Conservation (phyloP, 2,888 invertebrate species). For the Drosophila anomelani region DNA sequence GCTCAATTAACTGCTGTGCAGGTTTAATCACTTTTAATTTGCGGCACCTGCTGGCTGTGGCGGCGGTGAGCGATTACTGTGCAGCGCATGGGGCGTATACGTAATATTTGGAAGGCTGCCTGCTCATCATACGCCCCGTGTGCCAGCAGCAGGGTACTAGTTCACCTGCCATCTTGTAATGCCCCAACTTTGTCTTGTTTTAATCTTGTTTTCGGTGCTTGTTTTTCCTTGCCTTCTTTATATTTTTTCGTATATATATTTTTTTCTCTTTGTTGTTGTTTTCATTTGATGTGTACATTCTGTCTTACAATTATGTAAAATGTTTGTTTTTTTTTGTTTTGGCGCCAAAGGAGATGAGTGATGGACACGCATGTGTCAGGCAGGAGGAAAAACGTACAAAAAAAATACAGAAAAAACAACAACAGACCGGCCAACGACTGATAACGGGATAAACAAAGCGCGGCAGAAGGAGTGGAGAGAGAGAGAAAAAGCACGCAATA, state of each 20-base stretch:
- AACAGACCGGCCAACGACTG: constrained; percentile 17
- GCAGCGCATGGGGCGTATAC: constrained; percentile 49
- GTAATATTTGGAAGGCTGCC: constrained; percentile 52
- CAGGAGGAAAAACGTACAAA: background rate
- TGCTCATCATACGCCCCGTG: constrained; percentile 26
- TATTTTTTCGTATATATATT: background rate
- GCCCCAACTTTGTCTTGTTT: constrained; percentile 9
- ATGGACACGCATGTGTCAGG: constrained; percentile 43
- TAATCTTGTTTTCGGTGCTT: constrained; percentile 3
- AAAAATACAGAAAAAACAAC: background rate
- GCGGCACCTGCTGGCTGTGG: constrained; percentile 19
- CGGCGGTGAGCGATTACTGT: constrained; percentile 34
- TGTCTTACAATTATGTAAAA: constrained; percentile 43
- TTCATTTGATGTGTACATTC: constrained; percentile 23
- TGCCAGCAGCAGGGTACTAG: constrained; percentile 1
- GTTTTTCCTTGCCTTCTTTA: background rate
- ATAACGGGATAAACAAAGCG: constrained; percentile 17
- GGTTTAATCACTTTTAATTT: constrained; percentile 33
- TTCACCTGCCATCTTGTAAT: background rate
- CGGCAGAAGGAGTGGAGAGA: background rate
- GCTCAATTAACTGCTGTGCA: constrained; percentile 32
- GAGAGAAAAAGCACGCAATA: constrained; percentile 5
- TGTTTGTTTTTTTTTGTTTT: constrained; percentile 43
- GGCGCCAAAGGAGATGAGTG: constrained; percentile 44
- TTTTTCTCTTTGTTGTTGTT: background rate